Evolutionary conservation across 2,113 vertebrate genomes (phyloP), one percentile per base, ranked within the genome.

Genomic region (Hemichromis elongatus): DNA sequence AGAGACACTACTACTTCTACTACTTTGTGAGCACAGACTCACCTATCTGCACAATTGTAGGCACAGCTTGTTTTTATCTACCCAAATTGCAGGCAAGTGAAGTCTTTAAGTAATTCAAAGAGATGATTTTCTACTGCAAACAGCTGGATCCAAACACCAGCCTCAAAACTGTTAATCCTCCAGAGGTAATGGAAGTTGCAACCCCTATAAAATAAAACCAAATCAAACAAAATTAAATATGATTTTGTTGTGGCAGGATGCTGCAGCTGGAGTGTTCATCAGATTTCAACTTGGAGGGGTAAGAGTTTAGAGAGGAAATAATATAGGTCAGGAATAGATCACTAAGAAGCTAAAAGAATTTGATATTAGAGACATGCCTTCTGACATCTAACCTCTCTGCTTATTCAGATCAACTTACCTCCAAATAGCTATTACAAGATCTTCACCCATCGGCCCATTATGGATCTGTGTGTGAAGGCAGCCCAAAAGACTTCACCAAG

Each of bases 1-100:
- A 16, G 79, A 86, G 14, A 5, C 18, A 0, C 37, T 82, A 42
- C 40, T 19, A 18, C 33, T 81, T 9, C 26, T 63, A 1, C 63
- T 79, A 73, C 45, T 53, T 50, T 14, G 16, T 24, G 21, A 73
- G 28, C 40, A 28, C 24, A 47, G 24, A 28, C 42, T 47, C 68
- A 21, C 2, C 16, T 35, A 28, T 79, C 35, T 79, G 3, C 14
- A 45, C 40, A 47, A 45, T 28, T 73, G 24, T 47, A 47, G 42
- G 21, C 11, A 45, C 8, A 70, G 4, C 5, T 26, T 7, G 24
- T 47, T 61, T 73, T 47, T 26, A 45, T 35, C 7, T 47, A 63
- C 14, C 40, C 59, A 90, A 55, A 90, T 42, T 92, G 3, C 24
- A 97, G 95, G 87, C 94, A 89, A 77, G 84, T 61, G 57, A 61